Evolutionary conservation across 2,113 vertebrate genomes (phyloP).

Genomic region (Engystomops pustulosus): DNA sequence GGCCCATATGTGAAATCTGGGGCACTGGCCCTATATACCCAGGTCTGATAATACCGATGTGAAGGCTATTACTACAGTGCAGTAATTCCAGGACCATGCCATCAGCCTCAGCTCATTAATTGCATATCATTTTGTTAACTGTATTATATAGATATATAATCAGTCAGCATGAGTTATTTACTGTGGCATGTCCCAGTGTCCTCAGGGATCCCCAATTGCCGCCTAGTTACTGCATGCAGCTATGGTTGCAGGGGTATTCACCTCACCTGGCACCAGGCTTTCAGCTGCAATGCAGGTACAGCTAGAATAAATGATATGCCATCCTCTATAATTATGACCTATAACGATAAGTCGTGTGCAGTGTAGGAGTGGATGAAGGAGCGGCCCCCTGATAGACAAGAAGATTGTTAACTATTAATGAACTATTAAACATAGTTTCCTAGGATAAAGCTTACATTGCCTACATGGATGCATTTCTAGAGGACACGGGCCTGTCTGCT

Average conservation of each 20-base stretch:
- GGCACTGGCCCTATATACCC: background rate
- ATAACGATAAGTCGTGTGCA: background rate
- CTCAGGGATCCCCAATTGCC: background rate
- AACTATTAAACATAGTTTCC: background rate
- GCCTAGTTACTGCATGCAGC: background rate
- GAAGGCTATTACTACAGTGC: background rate
- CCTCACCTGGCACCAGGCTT: background rate
- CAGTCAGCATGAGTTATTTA: background rate
- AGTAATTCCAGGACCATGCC: background rate
- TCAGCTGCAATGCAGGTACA: conserved; percentile 2
- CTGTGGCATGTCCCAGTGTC: background rate
- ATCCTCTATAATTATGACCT: background rate
- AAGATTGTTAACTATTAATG: background rate
- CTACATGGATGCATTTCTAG: no score
- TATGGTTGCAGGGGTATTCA: background rate
- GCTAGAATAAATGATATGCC: background rate
- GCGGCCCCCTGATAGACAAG: background rate
- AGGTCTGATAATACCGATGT: background rate
- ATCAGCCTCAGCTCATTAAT: background rate
- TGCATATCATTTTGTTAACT: background rate
- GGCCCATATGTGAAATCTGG: background rate
- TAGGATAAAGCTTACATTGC: background rate
- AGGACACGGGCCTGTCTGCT: background rate
- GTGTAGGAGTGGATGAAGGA: background rate
- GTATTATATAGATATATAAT: no score